These are phyloP conservation scores for Tachina fera DNA, from an alignment of 2,888 invertebrate species.

Conservation along the genomic window DNA sequence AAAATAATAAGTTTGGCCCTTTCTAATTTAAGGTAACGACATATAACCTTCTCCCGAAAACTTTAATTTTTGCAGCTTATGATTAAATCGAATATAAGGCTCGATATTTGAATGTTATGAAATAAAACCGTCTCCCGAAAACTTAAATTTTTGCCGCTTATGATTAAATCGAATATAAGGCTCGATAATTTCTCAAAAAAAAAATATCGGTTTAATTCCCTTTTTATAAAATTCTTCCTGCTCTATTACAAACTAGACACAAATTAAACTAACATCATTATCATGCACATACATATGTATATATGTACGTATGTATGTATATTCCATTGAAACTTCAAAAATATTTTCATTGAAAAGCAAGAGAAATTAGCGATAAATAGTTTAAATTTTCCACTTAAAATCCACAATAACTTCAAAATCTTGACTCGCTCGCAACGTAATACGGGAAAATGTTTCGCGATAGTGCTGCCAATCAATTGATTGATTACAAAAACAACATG, in stretches of 20 bases:
- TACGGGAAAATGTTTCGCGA: constrained; percentile 81
- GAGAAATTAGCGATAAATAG: not conserved
- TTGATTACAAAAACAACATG: constrained; percentile 85
- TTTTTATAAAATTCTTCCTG: not conserved
- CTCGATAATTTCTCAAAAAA: too few species aligned
- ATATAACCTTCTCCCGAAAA: too few species aligned
- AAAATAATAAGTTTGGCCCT: too few species aligned
- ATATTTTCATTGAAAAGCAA: constrained; percentile 4
- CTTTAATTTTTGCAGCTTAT: too few species aligned
- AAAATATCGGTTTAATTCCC: too few species aligned
- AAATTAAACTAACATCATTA: not conserved
- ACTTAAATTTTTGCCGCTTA: too few species aligned
- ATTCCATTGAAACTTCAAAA: constrained; percentile 2
- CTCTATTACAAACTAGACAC: not conserved
- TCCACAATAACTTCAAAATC: not conserved
- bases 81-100: too few species aligned
- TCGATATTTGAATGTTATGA: too few species aligned
- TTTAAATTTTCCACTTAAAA: not conserved
- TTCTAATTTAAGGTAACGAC: too few species aligned
- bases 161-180: too few species aligned
- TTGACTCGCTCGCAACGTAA: not conserved
- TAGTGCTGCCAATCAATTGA: constrained; percentile 86
- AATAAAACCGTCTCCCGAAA: too few species aligned
- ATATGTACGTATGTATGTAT: not conserved
- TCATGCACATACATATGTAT: not conserved